A percentile compares a stretch with the other conserved stretches of the same genome.
Conservation (phyloP, 2,888 invertebrate species). For the Coelopa pilipes region DNA sequence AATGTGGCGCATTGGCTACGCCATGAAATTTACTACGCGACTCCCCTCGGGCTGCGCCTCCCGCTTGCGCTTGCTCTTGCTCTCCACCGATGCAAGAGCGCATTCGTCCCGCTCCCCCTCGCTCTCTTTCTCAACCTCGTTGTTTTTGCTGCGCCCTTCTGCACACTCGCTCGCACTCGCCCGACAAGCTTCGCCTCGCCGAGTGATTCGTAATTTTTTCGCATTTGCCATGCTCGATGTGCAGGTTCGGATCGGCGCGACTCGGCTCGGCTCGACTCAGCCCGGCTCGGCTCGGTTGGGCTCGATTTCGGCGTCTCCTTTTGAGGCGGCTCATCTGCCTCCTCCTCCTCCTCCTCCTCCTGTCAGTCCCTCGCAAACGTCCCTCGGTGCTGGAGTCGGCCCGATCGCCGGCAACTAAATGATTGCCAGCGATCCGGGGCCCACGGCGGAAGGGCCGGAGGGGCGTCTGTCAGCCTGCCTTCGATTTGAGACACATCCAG, state of each 20-base stretch:
- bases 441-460: conserved; percentile 20
- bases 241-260: neutral
- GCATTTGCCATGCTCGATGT: conserved; percentile 3
- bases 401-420: conserved; percentile 22
- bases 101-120: neutral
- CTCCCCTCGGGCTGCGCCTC: neutral
- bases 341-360: neutral
- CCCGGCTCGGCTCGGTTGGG: neutral
- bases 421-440: conserved; percentile 19
- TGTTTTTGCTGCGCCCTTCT: neutral
- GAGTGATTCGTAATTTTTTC: conserved; percentile 17
- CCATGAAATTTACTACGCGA: conserved; percentile 32
- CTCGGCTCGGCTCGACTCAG: too few species aligned
- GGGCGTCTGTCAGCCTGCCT: conserved; percentile 32
- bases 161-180: neutral
- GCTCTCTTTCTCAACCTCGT: too few species aligned
- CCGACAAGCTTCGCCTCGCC: neutral
- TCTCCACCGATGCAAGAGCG: neutral
- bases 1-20: conserved; percentile 22
- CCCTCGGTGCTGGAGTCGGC: neutral
- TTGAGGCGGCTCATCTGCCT: neutral
- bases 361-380: neutral
- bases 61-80: neutral
- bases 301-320: conserved; percentile 15
- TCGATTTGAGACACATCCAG: conserved; percentile 19